Conservation (phyloP, 1,140 invertebrate species). For the Conus ventricosus region DNA sequence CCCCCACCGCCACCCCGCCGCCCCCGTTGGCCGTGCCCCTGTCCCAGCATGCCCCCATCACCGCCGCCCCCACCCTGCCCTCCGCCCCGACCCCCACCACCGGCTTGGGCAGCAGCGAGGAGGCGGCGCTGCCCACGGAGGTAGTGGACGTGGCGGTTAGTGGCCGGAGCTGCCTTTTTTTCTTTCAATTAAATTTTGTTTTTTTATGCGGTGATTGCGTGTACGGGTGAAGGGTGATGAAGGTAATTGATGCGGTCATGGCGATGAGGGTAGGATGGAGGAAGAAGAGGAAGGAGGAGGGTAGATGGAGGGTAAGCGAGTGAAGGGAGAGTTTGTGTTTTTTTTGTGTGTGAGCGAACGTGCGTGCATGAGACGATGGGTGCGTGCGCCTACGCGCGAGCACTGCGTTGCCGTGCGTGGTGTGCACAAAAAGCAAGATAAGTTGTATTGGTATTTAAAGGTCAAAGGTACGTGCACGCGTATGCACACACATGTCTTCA, state of each 20-base stretch:
- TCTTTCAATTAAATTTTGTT: neutral
- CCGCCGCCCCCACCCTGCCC: neutral
- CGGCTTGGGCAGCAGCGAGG: neutral
- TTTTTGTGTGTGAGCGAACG: too few relatives aligned
- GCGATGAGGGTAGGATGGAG: too few relatives aligned
- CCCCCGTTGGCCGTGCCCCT: conserved; percentile 11
- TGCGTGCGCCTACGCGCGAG: neutral
- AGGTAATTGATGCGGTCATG: too few relatives aligned
- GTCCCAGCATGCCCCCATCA: conserved; percentile 33
- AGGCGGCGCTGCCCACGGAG: neutral
- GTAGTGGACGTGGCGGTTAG: neutral
- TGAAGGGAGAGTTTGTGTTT: too few relatives aligned
- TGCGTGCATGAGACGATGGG: neutral
- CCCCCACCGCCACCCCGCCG: neutral
- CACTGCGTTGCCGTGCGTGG: too few relatives aligned
- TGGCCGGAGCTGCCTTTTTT: neutral
- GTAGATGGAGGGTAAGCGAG: too few relatives aligned
- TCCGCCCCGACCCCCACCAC: neutral
- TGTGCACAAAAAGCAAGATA: too few relatives aligned
- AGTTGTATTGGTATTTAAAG: too few relatives aligned
- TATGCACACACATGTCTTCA: neutral
- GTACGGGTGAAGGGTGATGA: too few relatives aligned
- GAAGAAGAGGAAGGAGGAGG: too few relatives aligned
- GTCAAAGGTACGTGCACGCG: neutral
- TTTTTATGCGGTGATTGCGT: neutral